Base-by-base conservation (phyloP, 2,113 vertebrate genomes). In the Microtus pennsylvanicus region DNA sequence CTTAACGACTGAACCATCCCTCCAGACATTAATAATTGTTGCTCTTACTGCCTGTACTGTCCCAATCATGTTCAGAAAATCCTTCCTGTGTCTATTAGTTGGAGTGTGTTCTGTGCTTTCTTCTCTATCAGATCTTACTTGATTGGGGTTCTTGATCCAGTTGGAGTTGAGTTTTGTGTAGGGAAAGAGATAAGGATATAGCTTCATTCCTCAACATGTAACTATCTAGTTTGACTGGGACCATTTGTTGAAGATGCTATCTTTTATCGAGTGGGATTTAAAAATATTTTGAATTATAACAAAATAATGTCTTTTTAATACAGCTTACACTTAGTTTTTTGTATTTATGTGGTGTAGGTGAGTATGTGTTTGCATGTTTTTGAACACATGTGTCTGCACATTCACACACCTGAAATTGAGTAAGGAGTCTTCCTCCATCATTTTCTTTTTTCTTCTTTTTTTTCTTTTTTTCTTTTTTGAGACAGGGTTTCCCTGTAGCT, bases 211-310 rank as follows among this genome's bases (percentile, higher is more conserved):
- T 82, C 52, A 61, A 16, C 80, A 82, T 61, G 55, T n/a, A 82
- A 55, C 21, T 14, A 13, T 61, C 35, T 35, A 26, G 21, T 82
- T 82, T 82, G 50, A 61, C 80, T 38, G 8, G 80, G 52, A 61
- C 5, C 80, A 7, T 38, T 38, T 82, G 35, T 38, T 82, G 80
- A 82, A 82, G 35, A 61, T 38, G 21, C 55, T 38, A 21, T 7
- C 78, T 58, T 58, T 58, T 61, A 58, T 38, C 55, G 3, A 95
- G 33, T 61, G 70, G 67, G 30, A 89, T 61, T 96, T 91, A 67
- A 47, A 89, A 63, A 63, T 76, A 76, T 70, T 92, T 96, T 94
- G 7, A 92, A 14, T 42, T 94, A 17, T 77, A 38, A 78, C 61
- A 80, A 86, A 94, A 69, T 70, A 17, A 17, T 45, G 11, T 85